Percentiles rank a stretch among this genome's conserved stretches.
phyloP scores from a whole-genome alignment of 2,113 vertebrate genomes.

The Colistium nudipinnis region DNA sequence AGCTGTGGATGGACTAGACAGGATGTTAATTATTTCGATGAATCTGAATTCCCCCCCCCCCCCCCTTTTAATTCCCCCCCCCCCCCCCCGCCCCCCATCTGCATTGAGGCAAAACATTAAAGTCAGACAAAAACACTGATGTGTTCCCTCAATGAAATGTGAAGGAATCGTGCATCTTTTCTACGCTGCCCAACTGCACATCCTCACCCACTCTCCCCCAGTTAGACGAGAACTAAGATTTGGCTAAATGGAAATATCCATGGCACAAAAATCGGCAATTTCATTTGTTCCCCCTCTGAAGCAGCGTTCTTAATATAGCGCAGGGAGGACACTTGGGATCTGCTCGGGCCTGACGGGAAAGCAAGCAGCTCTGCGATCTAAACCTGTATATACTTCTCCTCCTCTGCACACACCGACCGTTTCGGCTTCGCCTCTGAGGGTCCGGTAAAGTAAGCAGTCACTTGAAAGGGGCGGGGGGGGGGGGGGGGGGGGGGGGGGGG shows the following conservation, averaged over 20 bases:
- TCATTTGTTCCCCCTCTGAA: background rate
- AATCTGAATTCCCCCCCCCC: too few relatives aligned
- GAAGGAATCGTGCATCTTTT: background rate
- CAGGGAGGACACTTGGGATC: background rate
- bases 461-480: constrained; percentile 58
- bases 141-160: background rate
- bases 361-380: background rate
- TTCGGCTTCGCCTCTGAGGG: constrained; percentile 45
- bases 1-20: constrained; percentile 29
- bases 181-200: background rate
- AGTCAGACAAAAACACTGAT: background rate
- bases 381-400: background rate
- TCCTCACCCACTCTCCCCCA: background rate
- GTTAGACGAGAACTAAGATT: too few relatives aligned
- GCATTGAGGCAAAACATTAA: background rate
- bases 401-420: constrained; percentile 23
- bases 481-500: constrained; percentile 59
- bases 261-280: too few relatives aligned
- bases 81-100: too few relatives aligned
- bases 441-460: constrained; percentile 60
- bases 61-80: too few relatives aligned
- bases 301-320: background rate
- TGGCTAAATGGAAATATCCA: background rate
- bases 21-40: too few relatives aligned
- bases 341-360: background rate